Evolutionary conservation across 1,140 invertebrate genomes (phyloP), one percentile per base, ranked within the genome.

Genomic region (Aleiodes sp.): DNA sequence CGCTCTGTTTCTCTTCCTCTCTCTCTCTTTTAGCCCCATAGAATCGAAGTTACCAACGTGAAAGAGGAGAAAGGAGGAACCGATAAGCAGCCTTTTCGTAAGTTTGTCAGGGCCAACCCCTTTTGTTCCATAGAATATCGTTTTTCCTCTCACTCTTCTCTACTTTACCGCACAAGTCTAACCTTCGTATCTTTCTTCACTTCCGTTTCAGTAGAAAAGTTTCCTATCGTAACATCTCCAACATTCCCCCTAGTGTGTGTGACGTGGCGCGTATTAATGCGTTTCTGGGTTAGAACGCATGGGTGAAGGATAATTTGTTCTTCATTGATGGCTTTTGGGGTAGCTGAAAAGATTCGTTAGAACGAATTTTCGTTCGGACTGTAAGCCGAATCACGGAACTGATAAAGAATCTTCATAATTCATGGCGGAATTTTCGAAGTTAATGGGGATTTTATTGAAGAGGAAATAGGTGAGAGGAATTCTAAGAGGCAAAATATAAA

Each of bases 21-120:
- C 46, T 52, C 21, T 52, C 7, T 24, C 46, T 52, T 26, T 19
- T 52, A 9, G 21, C 46, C 46, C 46, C 46, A 52, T 52, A 21
- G 46, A 52, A 52, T 52, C 46, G 46, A 52, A 52, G 46, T 52
- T 52, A 24, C 46, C 21, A 52, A 52, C 46, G 46, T 52, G 46
- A 52, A 52, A 52, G 46, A 52, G 46, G 21, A 52, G 46, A 52
- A 24, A 52, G 46, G 46, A 21, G 9, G 46, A 52, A 52, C 46
- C 46, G 46, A 52, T 52, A 52, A 52, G 46, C 46, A 52, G 46
- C 46, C 46, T 52, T 52, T 52, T 21, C 46, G 46, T 52, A 52
- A 52, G 46, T 52, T 52, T 52, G 46, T 52, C 46, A 21, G 46
- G 46, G 46, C 21, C 19, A 52, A 52, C 46, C 46, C 46, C 46